Evolutionary conservation across 2,888 invertebrate genomes (phyloP), one percentile per base, ranked within the genome.

Genomic region (Chorisops tibialis): DNA sequence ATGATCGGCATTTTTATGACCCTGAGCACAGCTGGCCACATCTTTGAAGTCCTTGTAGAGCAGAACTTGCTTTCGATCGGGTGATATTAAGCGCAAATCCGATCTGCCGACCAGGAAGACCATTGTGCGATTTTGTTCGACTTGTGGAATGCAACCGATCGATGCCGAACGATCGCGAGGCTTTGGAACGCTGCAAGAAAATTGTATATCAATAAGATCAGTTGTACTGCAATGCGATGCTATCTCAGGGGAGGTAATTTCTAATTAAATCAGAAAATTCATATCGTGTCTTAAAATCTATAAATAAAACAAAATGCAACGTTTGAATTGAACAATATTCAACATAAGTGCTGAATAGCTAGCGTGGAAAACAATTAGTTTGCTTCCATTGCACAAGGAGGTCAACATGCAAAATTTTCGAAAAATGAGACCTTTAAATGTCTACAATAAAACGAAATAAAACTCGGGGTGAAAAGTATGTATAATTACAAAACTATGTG

Each of bases 61-160:
- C 6, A 96, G 81, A 11, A 93, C 88, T 70, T 91, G 89, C 72
- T 97, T 97, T 62, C 93, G 84, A 74, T 96, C 96, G 0, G 95
- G 93, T 70, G 94, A 95, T 67, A 97, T 95, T 4, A 97, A 83
- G 48, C 93, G 85, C 11, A 97, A 81, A 74, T 96, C 95, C 21
- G 87, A 84, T 48, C 90, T 83, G 5, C 93, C 95, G 6, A 97
- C 91, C 81, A 91, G 79, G 49, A 96, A 88, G 39, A 97, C 84
- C 96, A 97, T 96, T 0, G 95, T 96, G 48, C 95, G 84, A 78
- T 95, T 95, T 71, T 90, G 90, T 67, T 92, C 91, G 71, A 47
- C 82, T 73, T 49, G 83, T 74, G 73, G 85, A 52, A 85, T 79
- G 54, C 83, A 82, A 1, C 85, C 85, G 51, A 85, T 84, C 0